Base-by-base conservation (phyloP, 2,113 vertebrate genomes). In the Polypterus bichir region DNA sequence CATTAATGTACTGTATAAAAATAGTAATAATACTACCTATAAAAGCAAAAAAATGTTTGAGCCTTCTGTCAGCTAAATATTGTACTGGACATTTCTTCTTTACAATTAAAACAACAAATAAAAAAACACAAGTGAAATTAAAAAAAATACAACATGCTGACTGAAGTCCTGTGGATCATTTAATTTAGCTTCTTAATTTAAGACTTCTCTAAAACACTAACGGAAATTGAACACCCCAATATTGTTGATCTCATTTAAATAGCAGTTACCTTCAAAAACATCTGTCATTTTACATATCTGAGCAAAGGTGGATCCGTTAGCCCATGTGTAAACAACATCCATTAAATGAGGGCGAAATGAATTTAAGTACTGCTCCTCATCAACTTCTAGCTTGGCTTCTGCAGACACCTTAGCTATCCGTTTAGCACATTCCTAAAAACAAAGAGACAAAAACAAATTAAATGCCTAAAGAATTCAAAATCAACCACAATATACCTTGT, bases 271-370 rank as follows among this genome's bases (percentile, higher is more conserved):
- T 90, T 99, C 96, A 68, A 99, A 99, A 62, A 98, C 93, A 61
- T 98, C 96, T 0, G 96, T 99, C 96, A 99, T 99, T 77, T 96
- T 99, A 84, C 94, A 98, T 77, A 99, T 97, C 61, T 97, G 94
- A 49, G 92, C 89, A 51, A 99, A 99, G 0, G 91, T 92, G 55
- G 91, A 87, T 9, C 96, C 96, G 8, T 93, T 92, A 53, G 95
- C 89, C 96, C 96, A 99, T 0, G 94, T 97, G 64, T 87, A 90
- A 1, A 99, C 88, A 49, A 99, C 95, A 61, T 99, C 96, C 96
- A 99, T 99, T 63, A 99, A 80, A 74, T 97, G 93, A 46, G 96
- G 92, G 47, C 85, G 92, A 70, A 99, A 98, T 46, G 92, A 88
- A 75, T 80, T 88, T 44, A 99, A 77, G 3, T 98, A 98, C 0